These are phyloP conservation scores for Zaprionus nigranus DNA, from an alignment of 1,140 invertebrate genomes.

Conservation along the genomic window DNA sequence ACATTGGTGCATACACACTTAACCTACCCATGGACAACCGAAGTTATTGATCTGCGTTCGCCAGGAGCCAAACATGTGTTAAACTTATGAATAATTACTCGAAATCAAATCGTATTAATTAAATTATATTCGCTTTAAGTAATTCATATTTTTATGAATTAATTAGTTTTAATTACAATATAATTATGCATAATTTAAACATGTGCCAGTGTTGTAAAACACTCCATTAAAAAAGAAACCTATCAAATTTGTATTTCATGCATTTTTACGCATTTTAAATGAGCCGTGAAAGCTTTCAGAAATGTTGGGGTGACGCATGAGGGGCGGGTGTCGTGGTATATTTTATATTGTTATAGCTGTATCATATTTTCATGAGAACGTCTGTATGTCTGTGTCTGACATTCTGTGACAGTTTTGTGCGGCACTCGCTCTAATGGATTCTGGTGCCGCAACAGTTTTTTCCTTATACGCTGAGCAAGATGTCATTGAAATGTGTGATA, in stretches of 20 bases:
- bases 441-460: background rate
- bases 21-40: background rate
- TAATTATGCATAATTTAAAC: conserved; percentile 2
- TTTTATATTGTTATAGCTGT: background rate
- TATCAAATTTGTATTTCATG: background rate
- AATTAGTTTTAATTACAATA: conserved; percentile 5
- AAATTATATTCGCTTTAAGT: background rate
- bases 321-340: background rate
- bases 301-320: background rate
- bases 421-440: background rate
- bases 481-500: background rate
- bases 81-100: conserved; percentile 7
- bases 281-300: background rate
- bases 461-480: no score
- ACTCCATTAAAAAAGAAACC: background rate
- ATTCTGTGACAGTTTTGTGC: background rate
- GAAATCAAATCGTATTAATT: conserved; percentile 1
- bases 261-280: background rate
- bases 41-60: background rate
- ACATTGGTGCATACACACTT: background rate
- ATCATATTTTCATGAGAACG: background rate
- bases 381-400: background rate
- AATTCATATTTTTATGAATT: background rate
- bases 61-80: conserved; percentile 3
- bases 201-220: background rate